Base-by-base conservation (phyloP, 2,888 invertebrate genomes). In the Cylloceria caligata region DNA sequence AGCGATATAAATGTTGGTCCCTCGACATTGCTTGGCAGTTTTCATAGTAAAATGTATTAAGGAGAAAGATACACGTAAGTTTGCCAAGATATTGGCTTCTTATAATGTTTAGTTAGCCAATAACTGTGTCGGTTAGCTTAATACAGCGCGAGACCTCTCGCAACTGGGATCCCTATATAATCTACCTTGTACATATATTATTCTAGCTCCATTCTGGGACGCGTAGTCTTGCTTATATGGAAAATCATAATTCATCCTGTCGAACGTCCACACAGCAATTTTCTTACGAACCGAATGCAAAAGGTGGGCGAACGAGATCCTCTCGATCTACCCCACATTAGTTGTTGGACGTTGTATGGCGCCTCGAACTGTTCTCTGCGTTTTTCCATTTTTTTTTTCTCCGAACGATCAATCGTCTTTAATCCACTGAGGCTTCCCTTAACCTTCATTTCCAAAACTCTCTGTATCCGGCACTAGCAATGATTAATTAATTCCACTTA, bases 221-320 rank as follows among this genome's bases (percentile, higher is more conserved):
- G 36, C 62, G 57, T 42, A 9, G 74, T 60, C 71, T 65, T 68
- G 67, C 60, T 62, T 83, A 72, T 75, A 80, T 68, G 76, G 80
- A 76, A 83, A 79, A 83, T 72, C 83, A 72, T 83, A 83, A 83
- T 75, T 83, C 79, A 83, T 72, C 69, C 72, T 67, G 71, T 36
- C 65, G 55, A 75, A 80, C 80, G 71, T 80, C 27, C 69, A 27
- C 60, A 42, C 42, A 67, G 71, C 67, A 57, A 76, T 80, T 76
- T 71, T 68, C 80, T 76, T 64, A 55, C 55, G 74, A 65, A 55
- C 52, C 7, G 36, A 27, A 62, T 45, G 30, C 75, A 24, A 68
- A 67, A 21, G 39, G 80, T 80, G 80, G 80, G 80, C 75, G 80
- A 80, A 80, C 80, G 39, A 71, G 80, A 80, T 80, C 67, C 64